Evolutionary conservation across 2,113 vertebrate species (phyloP), one percentile per base, ranked within the genome.

Genomic region (Spermophilus dauricus): DNA sequence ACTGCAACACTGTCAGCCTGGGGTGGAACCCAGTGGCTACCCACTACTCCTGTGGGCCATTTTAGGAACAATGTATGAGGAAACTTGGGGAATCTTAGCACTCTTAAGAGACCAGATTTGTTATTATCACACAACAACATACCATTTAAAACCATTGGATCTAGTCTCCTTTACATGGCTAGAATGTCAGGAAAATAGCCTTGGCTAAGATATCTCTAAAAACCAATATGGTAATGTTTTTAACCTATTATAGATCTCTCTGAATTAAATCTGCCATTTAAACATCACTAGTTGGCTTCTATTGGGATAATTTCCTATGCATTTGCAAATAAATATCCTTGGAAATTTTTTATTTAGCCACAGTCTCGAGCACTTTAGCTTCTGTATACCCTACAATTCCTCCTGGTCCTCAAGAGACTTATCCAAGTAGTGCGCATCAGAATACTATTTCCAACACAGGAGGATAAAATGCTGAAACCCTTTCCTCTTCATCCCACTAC

Each of bases 101-200:
- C 61, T 69, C 39, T 70, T 56, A 28, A 42, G 34, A 89, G 63
- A 70, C 8, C 2, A 77, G 53, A 76, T n/a, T 30, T 48, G 17
- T 85, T 28, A 48, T 39, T 93, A 45, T 88, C 81, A 69, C 53
- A 70, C 30, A 39, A 10, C 56, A 51, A 45, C 32, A 67, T 42
- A 77, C 16, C 67, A 45, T 58, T 63, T 80, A 18, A 72, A 96
- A 91, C 45, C 16, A 13, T n/a, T 72, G 56, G 20, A 26, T 85
- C 58, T 67, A n/a, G 20, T 20, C 9, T 53, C 72, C 20, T 85
- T 83, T 32, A 39, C 8, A 11, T 45, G 30, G 75, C 30, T 51
- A 77, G 34, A 89, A 86, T 51, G 34, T 81, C 48, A 93, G 61
- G 82, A 92, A 95, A 87, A 86, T 37, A 86, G 39, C 16, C 4